Percentiles rank a stretch among this genome's conserved stretches.
These are phyloP conservation scores for Ochotona princeps DNA, from an alignment of 2,113 vertebrate genomes.

Conservation along the genomic window DNA sequence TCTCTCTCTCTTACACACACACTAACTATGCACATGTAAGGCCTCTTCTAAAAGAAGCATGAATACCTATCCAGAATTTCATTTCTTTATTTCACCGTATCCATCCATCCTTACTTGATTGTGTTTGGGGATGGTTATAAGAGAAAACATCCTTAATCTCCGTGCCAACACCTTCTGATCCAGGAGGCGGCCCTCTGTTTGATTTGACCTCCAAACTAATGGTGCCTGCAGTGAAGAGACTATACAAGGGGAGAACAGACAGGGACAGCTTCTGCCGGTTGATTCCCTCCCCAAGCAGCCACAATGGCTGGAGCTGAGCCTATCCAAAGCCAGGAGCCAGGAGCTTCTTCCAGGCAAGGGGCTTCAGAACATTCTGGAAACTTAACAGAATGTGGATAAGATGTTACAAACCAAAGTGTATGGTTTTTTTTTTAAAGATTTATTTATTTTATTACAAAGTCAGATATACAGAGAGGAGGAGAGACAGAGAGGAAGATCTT, in stretches of 20 bases:
- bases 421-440: no score
- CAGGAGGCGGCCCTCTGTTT: background rate
- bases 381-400: accelerated
- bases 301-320: no score
- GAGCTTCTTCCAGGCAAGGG: no score
- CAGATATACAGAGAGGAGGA: no score
- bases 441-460: no score
- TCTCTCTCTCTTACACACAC: background rate
- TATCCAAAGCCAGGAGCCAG: no score
- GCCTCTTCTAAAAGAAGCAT: background rate
- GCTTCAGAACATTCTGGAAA: background rate
- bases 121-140: background rate
- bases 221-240: background rate
- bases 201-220: background rate
- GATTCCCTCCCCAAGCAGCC: no score
- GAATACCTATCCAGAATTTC: background rate
- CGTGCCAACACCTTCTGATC: accelerated
- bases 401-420: background rate
- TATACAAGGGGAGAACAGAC: no score
- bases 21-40: background rate
- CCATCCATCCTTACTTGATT: background rate
- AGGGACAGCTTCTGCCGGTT: no score
- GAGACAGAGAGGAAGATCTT: no score
- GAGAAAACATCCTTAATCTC: background rate
- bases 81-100: background rate